Base-by-base conservation (phyloP, 2,888 invertebrate species). In the Nasonovia ribisnigri region DNA sequence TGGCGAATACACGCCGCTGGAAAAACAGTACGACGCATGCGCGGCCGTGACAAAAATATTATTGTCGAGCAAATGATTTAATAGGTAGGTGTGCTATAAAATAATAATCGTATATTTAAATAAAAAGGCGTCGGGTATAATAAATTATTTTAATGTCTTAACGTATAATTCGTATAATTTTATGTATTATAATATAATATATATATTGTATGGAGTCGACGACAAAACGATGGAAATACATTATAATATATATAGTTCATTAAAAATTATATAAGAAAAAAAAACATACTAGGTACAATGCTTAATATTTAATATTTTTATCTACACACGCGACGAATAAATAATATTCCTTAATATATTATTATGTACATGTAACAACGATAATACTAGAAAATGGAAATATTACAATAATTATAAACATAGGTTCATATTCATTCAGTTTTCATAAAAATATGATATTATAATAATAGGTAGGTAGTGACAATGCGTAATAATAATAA, bases 401-500 rank as follows among this genome's bases (percentile, higher is more conserved):
- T 77, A 20, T 36, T 77, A 77, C 54, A 57, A 26, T 8, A n/a
- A 67, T 36, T 67, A n/a, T 36, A 77, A 77, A 8, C 77, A 36
- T 77, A 36, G 36, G 77, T 77, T 46, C 46, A 11, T 46, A 46
- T 46, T 46, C 46, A 46, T 46, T 46, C 46, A 36, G 20, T 77
- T 42, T 67, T 36, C 77, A 86, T 42, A 57, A 88, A 51, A 54
- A 54, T 54, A 54, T 54, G 20, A 57, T 86, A 86, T 29, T 16
- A 88, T 42, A 54, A 54, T 57, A n/a, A n/a, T n/a, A n/a, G n/a
- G n/a, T n/a, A 84, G 46, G 29, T 86, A 48, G 86, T 43, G 43
- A 86, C 46, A 86, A 46, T 46, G 86, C 36, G 51, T 90, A 90
- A 86, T 86, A 77, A 86, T 86, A 13, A 48, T 43, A 46, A 46